Evolutionary conservation across 2,888 invertebrate genomes (phyloP), one percentile per base, ranked within the genome.

Genomic region (Aleiodes testaceus): DNA sequence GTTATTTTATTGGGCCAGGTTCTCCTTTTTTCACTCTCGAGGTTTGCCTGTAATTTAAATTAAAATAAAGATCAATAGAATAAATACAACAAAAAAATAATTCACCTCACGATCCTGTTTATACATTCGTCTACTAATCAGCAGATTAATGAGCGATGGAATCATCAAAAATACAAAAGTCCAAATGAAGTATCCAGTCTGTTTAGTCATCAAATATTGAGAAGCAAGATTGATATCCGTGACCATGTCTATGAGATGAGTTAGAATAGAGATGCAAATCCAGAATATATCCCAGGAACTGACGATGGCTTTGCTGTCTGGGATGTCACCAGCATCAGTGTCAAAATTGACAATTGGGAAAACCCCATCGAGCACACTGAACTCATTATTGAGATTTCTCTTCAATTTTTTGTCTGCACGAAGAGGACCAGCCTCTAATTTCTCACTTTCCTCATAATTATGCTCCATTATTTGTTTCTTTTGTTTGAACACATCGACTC

Each of bases 71-170:
- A 5, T 26, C 26, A 26, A 5, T 26, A 26, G 3, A 26, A 26
- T 5, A 26, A 26, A 26, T 26, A 5, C 26, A 1, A 5, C 5
- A 26, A 26, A 26, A 26, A 26, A 26, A 2, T 26, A 26, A 26
- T 26, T 26, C 75, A 87, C 87, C 84, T 85, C 75, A 66, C 78
- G 70, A 76, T 87, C 85, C 77, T 87, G 85, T 47, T 77, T 74
- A 70, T 84, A 93, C 94, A 95, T 94, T 86, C 92, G 88, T 76
- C 92, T 89, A 65, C 94, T 94, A 66, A 95, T 91, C 11, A 91
- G 90, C 11, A 93, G 93, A 84, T 93, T 94, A 30, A 94, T 91
- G 75, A 94, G 89, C 0, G 94, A 93, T 59, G 95, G 94, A 78
- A 94, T 85, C 59, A 94, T 88, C 76, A 95, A 92, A 81, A 94